Evolutionary conservation across 2,113 vertebrate genomes (phyloP).

Genomic region (Coturnix japonica): DNA sequence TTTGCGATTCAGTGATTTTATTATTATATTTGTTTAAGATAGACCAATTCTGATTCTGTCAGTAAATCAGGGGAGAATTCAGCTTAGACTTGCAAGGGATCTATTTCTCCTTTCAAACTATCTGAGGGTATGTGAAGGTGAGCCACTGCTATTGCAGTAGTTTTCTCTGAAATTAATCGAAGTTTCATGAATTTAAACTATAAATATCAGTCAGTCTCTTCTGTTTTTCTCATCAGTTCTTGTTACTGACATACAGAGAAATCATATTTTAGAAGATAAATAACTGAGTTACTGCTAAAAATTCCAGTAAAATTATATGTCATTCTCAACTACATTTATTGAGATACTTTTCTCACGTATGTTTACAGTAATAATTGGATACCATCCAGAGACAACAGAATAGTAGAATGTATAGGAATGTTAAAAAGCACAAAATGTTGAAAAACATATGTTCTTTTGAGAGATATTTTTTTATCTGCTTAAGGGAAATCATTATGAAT

Average conservation of each 20-base stretch:
- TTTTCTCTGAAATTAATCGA: not conserved
- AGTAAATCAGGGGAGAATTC: not conserved
- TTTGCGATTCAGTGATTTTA: not conserved
- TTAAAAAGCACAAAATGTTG: not conserved
- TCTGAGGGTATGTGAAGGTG: fast-evolving
- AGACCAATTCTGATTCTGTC: not conserved
- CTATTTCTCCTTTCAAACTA: not conserved
- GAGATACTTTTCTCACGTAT: not conserved
- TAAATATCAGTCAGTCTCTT: not conserved
- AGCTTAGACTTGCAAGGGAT: not conserved
- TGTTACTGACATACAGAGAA: not conserved
- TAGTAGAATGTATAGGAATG: not conserved
- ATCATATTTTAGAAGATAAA: not conserved
- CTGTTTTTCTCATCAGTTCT: not conserved
- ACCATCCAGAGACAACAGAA: not conserved
- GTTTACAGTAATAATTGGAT: not conserved
- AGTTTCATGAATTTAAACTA: not conserved
- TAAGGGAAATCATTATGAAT: not conserved
- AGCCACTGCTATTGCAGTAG: not conserved
- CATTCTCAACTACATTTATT: not conserved
- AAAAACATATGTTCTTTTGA: not conserved
- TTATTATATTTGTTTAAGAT: not conserved
- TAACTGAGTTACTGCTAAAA: not conserved
- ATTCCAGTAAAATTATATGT: not conserved
- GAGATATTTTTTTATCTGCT: not conserved